phyloP scores from a whole-genome alignment of 2,888 invertebrate species.

The Isotomurus palustris region DNA sequence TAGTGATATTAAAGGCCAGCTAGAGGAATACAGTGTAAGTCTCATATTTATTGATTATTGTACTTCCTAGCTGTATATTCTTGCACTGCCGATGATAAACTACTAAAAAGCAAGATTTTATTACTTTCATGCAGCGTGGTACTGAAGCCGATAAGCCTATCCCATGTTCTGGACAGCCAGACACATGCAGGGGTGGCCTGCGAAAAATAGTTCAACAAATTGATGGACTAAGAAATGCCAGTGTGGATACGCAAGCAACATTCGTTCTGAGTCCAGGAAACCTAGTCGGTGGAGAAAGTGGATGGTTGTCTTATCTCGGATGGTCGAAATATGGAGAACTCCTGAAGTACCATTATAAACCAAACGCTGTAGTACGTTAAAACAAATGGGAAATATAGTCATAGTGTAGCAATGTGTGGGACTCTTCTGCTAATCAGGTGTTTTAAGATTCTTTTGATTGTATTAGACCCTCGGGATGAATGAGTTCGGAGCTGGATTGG shows the following conservation, averaged over 20 bases:
- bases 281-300: conserved; percentile 41
- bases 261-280: conserved; percentile 37
- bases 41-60: background rate
- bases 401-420: background rate
- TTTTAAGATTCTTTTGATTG: background rate
- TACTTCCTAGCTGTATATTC: no score
- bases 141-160: no score
- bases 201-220: no score
- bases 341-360: conserved; percentile 15
- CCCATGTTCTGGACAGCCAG: no score
- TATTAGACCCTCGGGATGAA: conserved; percentile 34
- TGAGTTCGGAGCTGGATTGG: conserved; percentile 38
- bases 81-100: no score
- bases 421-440: background rate
- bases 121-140: no score
- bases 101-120: no score
- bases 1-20: conserved; percentile 23
- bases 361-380: conserved; percentile 21
- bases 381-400: background rate
- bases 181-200: no score
- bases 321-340: conserved; percentile 27
- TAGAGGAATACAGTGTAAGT: conserved; percentile 5
- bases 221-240: no score
- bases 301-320: conserved; percentile 28
- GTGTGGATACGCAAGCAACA: no score